These are phyloP conservation scores for Lasioglossum lativentre DNA, from an alignment of 2,888 invertebrate genomes.

Conservation along the genomic window DNA sequence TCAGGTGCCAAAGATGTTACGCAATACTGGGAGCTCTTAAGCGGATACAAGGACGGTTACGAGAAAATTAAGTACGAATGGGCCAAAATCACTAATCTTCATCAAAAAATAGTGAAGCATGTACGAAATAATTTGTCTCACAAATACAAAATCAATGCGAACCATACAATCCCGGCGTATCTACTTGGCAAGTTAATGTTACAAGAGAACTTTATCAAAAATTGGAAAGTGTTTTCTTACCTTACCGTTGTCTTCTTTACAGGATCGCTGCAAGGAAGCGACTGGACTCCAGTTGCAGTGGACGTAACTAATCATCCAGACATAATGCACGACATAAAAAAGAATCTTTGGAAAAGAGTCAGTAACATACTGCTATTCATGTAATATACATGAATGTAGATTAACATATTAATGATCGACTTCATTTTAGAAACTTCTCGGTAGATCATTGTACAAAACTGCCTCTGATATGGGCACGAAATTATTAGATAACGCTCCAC, in stretches of 20 bases:
- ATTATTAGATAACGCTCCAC: conserved; percentile 74
- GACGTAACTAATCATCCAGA: conserved; percentile 74
- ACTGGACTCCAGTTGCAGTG: conserved; percentile 77
- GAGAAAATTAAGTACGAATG: conserved; percentile 68
- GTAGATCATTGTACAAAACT: conserved; percentile 74
- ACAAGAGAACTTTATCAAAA: background rate
- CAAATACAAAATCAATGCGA: conserved; percentile 72
- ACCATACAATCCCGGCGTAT: conserved; percentile 75
- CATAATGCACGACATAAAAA: conserved; percentile 72
- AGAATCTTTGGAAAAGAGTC: conserved; percentile 79
- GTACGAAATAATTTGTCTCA: conserved; percentile 67
- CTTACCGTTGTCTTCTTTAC: conserved; percentile 1
- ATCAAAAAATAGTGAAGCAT: conserved; percentile 74
- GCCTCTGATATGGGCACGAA: conserved; percentile 75
- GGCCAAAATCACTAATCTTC: conserved; percentile 72
- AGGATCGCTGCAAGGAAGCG: conserved; percentile 78
- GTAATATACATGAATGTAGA: background rate
- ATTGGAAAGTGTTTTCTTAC: background rate
- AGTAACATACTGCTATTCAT: conserved; percentile 15
- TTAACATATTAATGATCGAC: conserved; percentile 6
- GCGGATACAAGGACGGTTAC: conserved; percentile 76
- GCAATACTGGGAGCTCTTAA: conserved; percentile 80
- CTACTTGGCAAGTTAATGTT: conserved; percentile 74
- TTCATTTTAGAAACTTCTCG: conserved; percentile 74
- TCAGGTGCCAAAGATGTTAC: conserved; percentile 68